Percentiles rank a stretch among this genome's conserved stretches.
Evolutionary conservation across 2,797 vertebrate genomes (phyloP).

Genomic region (Pipistrellus pipistrellus): DNA sequence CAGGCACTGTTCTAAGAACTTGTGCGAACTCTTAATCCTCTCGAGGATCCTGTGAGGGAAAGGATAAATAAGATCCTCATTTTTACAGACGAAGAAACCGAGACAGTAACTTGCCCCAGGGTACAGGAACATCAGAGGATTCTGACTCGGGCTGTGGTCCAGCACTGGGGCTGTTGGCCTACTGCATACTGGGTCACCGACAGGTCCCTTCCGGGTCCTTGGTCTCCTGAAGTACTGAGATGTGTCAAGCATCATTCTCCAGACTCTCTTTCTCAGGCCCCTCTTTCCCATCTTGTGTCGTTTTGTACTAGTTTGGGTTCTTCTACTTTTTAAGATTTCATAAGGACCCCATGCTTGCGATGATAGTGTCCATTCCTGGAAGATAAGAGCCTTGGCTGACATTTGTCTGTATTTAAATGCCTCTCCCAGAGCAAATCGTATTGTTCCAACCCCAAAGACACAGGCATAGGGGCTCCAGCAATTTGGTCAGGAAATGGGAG

Average conservation of each 20-base stretch:
- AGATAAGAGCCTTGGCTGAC: neutral
- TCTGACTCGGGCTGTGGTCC: neutral
- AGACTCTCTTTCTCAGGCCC: neutral
- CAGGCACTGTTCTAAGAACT: neutral
- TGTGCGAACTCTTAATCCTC: neutral
- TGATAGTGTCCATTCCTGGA: neutral
- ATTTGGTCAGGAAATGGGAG: neutral
- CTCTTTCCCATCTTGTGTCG: neutral
- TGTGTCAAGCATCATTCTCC: neutral
- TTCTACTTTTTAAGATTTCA: neutral
- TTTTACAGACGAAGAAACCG: neutral
- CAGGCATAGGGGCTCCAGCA: neutral
- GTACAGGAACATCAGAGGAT: neutral
- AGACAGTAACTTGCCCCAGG: neutral
- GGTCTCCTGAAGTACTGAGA: neutral
- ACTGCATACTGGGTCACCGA: neutral
- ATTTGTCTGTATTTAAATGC: neutral
- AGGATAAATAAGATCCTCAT: neutral
- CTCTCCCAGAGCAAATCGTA: slow-evolving; percentile 2
- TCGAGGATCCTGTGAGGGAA: neutral
- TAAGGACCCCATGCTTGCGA: neutral
- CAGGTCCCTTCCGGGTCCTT: neutral
- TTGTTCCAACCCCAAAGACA: neutral
- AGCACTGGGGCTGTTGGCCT: neutral
- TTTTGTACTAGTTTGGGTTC: neutral